Percentiles rank a stretch among this genome's conserved stretches.
These are phyloP conservation scores for Criorhina ranunculi DNA, from an alignment of 2,888 invertebrate species.

Conservation along the genomic window DNA sequence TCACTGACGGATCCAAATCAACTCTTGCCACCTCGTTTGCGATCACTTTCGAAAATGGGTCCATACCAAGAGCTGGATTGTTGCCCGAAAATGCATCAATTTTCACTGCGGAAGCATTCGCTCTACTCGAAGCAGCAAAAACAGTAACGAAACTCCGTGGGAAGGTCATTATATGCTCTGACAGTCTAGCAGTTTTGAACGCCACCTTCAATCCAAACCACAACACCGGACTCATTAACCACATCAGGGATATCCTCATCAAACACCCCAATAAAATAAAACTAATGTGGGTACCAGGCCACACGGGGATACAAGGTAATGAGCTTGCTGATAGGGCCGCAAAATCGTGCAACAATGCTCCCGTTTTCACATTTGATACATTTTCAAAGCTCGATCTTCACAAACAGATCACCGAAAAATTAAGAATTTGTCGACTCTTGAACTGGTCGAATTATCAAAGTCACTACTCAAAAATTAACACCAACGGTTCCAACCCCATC, in stretches of 20 bases:
- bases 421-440: too few relatives aligned
- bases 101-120: constrained; percentile 13
- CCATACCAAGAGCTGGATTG: not conserved
- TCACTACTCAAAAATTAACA: not conserved
- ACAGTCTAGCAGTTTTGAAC: constrained; percentile 11
- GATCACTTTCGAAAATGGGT: not conserved
- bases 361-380: not conserved
- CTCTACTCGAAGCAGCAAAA: not conserved
- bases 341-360: not conserved
- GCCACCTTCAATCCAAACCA: constrained; percentile 1
- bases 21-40: not conserved
- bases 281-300: not conserved
- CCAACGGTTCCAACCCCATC: not conserved
- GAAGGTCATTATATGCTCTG: not conserved
- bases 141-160: not conserved
- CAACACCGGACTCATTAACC: constrained; percentile 1
- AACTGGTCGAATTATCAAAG: not conserved
- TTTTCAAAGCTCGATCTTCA: not conserved
- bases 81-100: not conserved
- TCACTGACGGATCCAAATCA: constrained; percentile 1
- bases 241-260: not conserved
- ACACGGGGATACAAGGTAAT: not conserved
- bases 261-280: not conserved
- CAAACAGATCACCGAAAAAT: too few relatives aligned
- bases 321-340: not conserved